A percentile compares a stretch with the other conserved stretches of the same genome.
Conservation (phyloP, 92 coral and sea anemone species). For the Epizoanthus stellaris region DNA sequence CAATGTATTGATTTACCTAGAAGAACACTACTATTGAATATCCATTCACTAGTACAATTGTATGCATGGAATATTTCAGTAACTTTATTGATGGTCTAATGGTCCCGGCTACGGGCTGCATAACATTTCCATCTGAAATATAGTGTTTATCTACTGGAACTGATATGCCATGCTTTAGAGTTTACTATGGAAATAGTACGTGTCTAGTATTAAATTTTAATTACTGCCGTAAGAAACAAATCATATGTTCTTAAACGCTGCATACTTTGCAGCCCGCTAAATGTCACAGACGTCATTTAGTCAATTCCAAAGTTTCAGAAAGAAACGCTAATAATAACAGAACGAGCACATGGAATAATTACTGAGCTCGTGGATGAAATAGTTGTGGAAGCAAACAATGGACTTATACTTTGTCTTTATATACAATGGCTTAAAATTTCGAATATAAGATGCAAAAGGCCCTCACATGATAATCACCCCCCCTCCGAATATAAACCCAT, state of each 20-base stretch:
- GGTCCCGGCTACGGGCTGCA: too few species aligned
- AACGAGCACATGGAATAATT: slow-evolving; percentile 36
- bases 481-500: too few species aligned
- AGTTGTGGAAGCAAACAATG: neutral
- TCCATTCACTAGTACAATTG: neutral
- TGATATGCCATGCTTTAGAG: neutral
- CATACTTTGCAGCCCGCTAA: neutral
- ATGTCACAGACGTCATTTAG: neutral
- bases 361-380: neutral
- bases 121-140: neutral
- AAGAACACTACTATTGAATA: neutral
- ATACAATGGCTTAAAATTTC: too few species aligned
- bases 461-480: too few species aligned
- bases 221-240: neutral
- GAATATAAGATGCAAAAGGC: too few species aligned
- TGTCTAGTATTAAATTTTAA: neutral
- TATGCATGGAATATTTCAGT: too few species aligned
- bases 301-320: neutral
- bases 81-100: too few species aligned
- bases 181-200: neutral
- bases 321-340: neutral
- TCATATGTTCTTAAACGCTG: neutral
- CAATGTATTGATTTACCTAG: neutral
- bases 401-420: too few species aligned
- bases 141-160: neutral